Conservation (phyloP, 53 echinoderm and acorn worm species). For the Echinarachnius parma region DNA sequence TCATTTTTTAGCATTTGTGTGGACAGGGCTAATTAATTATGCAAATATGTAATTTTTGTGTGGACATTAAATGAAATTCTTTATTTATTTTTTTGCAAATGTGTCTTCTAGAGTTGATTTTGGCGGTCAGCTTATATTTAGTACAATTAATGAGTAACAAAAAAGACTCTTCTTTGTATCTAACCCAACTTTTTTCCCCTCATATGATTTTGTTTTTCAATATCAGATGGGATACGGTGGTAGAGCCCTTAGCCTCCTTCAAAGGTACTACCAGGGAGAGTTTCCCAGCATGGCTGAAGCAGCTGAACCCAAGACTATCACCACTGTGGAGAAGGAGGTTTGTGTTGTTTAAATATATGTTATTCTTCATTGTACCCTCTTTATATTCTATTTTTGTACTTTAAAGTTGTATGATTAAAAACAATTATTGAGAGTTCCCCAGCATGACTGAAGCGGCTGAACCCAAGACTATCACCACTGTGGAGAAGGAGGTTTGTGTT, state of each 20-base stretch:
- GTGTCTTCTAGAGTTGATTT: too few relatives aligned
- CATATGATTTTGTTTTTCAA: too few relatives aligned
- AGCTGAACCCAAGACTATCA: slow-evolving; percentile 45
- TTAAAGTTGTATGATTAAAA: neutral
- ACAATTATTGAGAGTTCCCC: slow-evolving; percentile 90
- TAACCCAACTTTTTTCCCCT: too few relatives aligned
- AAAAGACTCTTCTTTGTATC: too few relatives aligned
- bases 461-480: slow-evolving; percentile 60
- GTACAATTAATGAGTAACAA: too few relatives aligned
- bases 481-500: slow-evolving; percentile 47
- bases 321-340: slow-evolving; percentile 70
- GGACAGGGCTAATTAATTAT: too few relatives aligned
- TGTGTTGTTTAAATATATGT: neutral
- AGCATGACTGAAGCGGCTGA: slow-evolving; percentile 56
- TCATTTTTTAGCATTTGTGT: too few relatives aligned
- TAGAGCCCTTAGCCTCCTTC: slow-evolving; percentile 70
- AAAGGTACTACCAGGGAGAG: slow-evolving; percentile 89
- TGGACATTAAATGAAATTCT: too few relatives aligned
- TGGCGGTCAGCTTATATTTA: too few relatives aligned
- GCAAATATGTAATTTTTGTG: too few relatives aligned
- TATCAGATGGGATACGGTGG: slow-evolving; percentile 94
- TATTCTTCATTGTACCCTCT: too few relatives aligned
- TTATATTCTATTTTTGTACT: neutral
- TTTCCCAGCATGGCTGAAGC: slow-evolving; percentile 74
- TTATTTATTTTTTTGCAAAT: too few relatives aligned